Evolutionary conservation across 2,797 vertebrate genomes (phyloP).

Genomic region (Microcaecilia unicolor): DNA sequence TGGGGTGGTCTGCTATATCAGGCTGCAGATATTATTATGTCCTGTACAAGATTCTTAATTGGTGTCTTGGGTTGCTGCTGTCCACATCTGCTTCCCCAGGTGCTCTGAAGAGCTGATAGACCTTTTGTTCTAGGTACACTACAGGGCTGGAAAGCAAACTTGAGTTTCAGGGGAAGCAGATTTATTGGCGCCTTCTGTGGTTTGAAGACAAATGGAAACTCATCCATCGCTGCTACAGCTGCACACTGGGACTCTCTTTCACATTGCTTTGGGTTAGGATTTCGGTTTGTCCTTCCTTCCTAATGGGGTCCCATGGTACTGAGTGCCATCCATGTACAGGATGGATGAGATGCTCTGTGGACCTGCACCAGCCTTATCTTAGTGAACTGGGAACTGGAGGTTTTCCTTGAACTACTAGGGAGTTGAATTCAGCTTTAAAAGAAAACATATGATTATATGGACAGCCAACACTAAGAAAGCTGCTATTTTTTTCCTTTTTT

Average conservation of each 20-base stretch:
- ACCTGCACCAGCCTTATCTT: constrained; percentile 28
- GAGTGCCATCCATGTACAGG: constrained; percentile 53
- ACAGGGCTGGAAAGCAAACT: constrained; percentile 30
- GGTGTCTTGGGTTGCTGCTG: constrained; percentile 11
- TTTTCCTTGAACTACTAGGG: constrained; percentile 14
- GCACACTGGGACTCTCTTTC: constrained; percentile 18
- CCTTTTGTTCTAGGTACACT: constrained; percentile 20
- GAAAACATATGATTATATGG: too few species aligned
- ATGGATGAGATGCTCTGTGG: constrained; percentile 53
- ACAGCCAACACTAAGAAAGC: too few species aligned
- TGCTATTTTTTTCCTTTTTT: too few species aligned
- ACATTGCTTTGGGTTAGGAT: constrained; percentile 52
- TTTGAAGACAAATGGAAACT: constrained; percentile 44
- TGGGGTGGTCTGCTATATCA: constrained; percentile 2
- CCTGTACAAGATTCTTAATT: constrained; percentile 19
- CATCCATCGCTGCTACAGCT: constrained; percentile 26
- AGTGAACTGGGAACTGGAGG: constrained; percentile 19
- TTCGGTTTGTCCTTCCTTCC: constrained; percentile 52
- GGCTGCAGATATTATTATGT: neutral
- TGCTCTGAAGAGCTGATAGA: constrained; percentile 2
- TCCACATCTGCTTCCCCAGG: neutral
- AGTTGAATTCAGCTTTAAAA: constrained; percentile 16
- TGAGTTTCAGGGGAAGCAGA: constrained; percentile 19
- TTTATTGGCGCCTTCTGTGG: constrained; percentile 27
- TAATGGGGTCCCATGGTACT: constrained; percentile 77